Evolutionary conservation across 2,113 vertebrate genomes (phyloP), one percentile per base, ranked within the genome.

Genomic region (Anthoscopus minutus): DNA sequence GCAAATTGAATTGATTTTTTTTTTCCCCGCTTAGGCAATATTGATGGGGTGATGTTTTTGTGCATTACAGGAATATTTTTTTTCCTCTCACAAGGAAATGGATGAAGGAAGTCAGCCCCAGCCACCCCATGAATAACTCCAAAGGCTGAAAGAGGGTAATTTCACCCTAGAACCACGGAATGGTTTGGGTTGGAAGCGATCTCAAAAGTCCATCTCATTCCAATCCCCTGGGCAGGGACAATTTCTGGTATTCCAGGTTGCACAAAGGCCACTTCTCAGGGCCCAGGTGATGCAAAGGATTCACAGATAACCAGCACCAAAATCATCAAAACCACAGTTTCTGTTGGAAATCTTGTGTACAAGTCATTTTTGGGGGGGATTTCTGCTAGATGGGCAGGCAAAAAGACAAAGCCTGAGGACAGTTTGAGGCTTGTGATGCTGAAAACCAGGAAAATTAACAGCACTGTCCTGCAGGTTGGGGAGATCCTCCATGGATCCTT

Each of bases 401-500:
- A 9, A 53, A 38, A 24, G 23, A 23, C 7, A 18, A 22, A 4
- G 22, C 16, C 44, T 33, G n/a, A 74, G 65, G 37, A 23, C 11
- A 35, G 10, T 15, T 33, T 30, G 11, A 57, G 35, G 33, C 7
- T 16, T 1, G 7, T 10, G 44, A 25, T 23, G 61, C 14, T 56
- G 19, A 22, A 79, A 82, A 19, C 6, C 30, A 25, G 0, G 8
- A 61, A 56, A 37, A 38, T 8, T 6, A 45, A 11, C 0, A 16
- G 50, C 50, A 13, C 35, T 40, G 16, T 7, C 44, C 64, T 8
- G 40, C 10, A 6, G 48, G 13, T 1, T 31, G 27, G 35, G 44
- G 22, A 69, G 6, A 38, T 16, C 19, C 58, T n/a, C 51, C 4
- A 0, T 0, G 0, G n/a, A 65, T 24, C 88, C 74, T 22, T 7